Evolutionary conservation across 37 sponge, comb jelly and placozoan genomes (phyloP).

Genomic region (Aplysina aerophoba): DNA sequence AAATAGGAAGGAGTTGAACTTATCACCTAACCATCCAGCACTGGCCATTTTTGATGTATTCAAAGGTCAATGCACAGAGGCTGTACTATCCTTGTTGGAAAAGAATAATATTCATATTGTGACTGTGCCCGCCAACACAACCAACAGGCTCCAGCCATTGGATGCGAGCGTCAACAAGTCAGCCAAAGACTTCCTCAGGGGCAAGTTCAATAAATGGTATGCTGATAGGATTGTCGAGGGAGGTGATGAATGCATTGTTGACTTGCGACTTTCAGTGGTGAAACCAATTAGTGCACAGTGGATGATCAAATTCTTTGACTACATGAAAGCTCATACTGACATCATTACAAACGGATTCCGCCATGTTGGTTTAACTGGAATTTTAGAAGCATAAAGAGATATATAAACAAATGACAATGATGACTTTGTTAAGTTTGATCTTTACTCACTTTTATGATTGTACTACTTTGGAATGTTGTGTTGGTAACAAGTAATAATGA

Average conservation of each 20-base stretch:
- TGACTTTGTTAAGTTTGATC: no score
- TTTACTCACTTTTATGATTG: not conserved
- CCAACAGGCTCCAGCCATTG: conserved; percentile 57
- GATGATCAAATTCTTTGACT: conserved; percentile 28
- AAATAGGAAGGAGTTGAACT: not conserved
- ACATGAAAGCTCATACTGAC: conserved; percentile 5
- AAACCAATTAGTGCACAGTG: not conserved
- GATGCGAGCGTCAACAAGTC: conserved; percentile 65
- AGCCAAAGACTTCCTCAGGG: conserved; percentile 47
- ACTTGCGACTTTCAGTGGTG: not conserved
- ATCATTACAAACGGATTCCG: conserved; percentile 27
- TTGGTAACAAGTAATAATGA: not conserved
- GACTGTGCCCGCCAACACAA: conserved; percentile 59
- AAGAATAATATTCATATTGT: conserved; percentile 47
- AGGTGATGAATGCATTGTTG: not conserved
- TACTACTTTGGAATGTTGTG: not conserved
- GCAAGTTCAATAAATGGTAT: conserved; percentile 60
- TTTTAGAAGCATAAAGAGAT: no score
- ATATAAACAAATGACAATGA: no score
- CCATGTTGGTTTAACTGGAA: no score
- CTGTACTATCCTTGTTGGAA: conserved; percentile 39
- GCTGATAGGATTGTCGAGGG: conserved; percentile 34
- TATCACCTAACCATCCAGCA: conserved; percentile 31
- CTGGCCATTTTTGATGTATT: conserved; percentile 45
- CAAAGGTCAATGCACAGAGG: conserved; percentile 31